These are phyloP conservation scores for Aphodius granarius DNA, from an alignment of 2,888 invertebrate genomes.

Conservation along the genomic window DNA sequence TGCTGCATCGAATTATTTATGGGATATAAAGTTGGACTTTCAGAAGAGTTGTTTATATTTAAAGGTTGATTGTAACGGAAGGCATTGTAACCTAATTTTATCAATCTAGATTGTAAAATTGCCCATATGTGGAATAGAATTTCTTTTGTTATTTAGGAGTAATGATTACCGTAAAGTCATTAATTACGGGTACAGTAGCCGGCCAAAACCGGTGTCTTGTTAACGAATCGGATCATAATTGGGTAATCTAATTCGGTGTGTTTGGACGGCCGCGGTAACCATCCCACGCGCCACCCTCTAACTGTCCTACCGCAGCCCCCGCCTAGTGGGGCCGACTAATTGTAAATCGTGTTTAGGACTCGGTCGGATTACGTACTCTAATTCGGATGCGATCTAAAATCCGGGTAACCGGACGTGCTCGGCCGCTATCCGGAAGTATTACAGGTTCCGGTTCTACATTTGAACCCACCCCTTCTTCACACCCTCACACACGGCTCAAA, in stretches of 20 bases:
- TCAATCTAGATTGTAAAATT: neutral
- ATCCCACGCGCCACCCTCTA: neutral
- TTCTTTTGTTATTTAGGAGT: neutral
- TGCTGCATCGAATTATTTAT: too few species aligned
- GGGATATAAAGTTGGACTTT: too few species aligned
- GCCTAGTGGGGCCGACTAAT: constrained; percentile 20
- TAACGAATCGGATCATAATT: constrained; percentile 24
- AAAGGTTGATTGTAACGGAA: too few species aligned
- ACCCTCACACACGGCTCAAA: neutral
- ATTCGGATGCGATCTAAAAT: constrained; percentile 20
- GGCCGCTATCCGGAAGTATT: neutral
- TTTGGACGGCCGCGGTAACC: neutral
- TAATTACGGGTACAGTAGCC: neutral
- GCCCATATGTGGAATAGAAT: neutral
- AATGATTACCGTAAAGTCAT: neutral
- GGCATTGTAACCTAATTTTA: neutral
- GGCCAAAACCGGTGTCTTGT: constrained; percentile 21
- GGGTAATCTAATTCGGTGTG: constrained; percentile 21
- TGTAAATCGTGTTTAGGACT: constrained; percentile 24
- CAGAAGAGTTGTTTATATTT: too few species aligned
- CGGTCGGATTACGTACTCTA: constrained; percentile 23
- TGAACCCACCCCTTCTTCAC: too few species aligned
- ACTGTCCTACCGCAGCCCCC: constrained; percentile 13
- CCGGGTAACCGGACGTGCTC: constrained; percentile 1
- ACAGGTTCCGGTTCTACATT: neutral